A percentile compares a stretch with the other conserved stretches of the same genome.
Evolutionary conservation across 2,797 vertebrate genomes (phyloP).

Genomic region (Rhinatrema bivittatum): DNA sequence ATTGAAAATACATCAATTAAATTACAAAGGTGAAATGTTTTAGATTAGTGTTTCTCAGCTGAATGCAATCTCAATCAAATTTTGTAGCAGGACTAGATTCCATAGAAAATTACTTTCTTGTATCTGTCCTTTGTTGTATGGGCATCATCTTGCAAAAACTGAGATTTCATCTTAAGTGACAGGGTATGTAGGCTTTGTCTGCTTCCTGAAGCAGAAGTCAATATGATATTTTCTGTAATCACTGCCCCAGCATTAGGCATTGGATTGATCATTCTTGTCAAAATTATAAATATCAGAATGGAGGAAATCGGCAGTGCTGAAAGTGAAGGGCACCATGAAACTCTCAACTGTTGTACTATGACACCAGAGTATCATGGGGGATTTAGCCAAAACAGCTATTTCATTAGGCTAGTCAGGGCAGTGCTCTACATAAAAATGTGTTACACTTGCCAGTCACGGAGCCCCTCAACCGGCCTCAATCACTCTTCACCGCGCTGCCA

Average conservation of each 20-base stretch:
- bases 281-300: fast-evolving
- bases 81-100: no score
- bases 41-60: no score
- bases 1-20: no score
- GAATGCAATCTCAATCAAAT: no score
- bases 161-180: conserved; percentile 82
- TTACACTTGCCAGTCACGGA: no score
- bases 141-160: conserved; percentile 91
- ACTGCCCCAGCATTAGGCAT: neutral
- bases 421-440: no score
- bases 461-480: no score
- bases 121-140: conserved; percentile 83
- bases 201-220: conserved; percentile 68
- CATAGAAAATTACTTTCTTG: conserved; percentile 86
- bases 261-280: neutral
- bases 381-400: no score
- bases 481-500: no score
- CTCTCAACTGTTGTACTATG: neutral
- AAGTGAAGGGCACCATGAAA: neutral
- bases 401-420: no score
- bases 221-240: fast-evolving
- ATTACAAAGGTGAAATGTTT: no score
- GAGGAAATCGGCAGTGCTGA: fast-evolving
- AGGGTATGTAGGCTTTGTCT: conserved; percentile 78
- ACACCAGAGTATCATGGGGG: no score